A percentile compares a stretch with the other conserved stretches of the same genome.
Evolutionary conservation across 2,113 vertebrate genomes (phyloP).

Genomic region (Brachypteracias leptosomus): DNA sequence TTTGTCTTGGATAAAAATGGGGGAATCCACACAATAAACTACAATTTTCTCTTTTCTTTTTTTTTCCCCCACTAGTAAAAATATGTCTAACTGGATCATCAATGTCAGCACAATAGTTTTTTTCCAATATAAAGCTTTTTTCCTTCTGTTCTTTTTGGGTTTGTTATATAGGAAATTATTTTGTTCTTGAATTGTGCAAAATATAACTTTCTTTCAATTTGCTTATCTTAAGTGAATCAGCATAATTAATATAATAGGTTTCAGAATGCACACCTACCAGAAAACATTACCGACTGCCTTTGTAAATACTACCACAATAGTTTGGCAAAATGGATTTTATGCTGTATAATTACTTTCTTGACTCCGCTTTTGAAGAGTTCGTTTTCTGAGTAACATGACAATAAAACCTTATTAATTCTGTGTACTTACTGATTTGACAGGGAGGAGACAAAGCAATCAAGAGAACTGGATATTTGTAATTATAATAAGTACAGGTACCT

Average conservation of each 20-base stretch:
- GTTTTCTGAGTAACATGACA: background rate
- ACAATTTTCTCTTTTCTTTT: background rate
- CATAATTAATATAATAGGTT: background rate
- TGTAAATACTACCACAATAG: background rate
- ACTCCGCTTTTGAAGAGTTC: background rate
- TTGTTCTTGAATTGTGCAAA: background rate
- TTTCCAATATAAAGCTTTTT: background rate
- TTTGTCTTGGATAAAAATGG: background rate
- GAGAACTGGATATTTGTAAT: background rate
- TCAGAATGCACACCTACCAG: background rate
- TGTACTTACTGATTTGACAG: background rate
- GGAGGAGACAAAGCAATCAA: background rate
- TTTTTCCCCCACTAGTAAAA: background rate
- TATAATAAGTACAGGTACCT: background rate
- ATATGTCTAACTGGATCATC: background rate
- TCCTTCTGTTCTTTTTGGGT: background rate
- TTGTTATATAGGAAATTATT: background rate
- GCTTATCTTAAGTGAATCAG: background rate
- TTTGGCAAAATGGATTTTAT: background rate
- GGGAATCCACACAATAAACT: background rate
- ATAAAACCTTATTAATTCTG: background rate
- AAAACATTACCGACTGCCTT: background rate
- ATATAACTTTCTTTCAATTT: background rate
- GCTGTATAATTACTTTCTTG: background rate
- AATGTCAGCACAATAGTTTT: background rate